Base-by-base conservation (phyloP, 2,888 invertebrate genomes). In the Belgica antarctica region DNA sequence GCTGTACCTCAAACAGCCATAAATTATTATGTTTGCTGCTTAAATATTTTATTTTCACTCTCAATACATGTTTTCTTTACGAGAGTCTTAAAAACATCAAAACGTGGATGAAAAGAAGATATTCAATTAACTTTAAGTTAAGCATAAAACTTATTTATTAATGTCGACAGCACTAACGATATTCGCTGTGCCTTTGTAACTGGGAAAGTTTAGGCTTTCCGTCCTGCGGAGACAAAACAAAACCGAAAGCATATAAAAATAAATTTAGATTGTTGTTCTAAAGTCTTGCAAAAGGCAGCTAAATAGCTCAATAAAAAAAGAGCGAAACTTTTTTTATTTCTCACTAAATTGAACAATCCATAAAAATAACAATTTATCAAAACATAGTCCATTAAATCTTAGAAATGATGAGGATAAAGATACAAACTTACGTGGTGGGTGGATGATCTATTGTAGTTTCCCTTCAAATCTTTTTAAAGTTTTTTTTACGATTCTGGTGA, bases 351-450 rank as follows among this genome's bases (percentile, higher is more conserved):
- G 68, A 68, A 28, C 57, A 68, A 68, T 68, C 57, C 34, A 57
- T 68, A 68, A 65, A 65, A 65, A 47, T 68, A 57, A 57, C 31
- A 52, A 68, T 68, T 28, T 68, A 57, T 68, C 57, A 68, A 31
- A 68, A 28, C 57, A 34, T 34, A 28, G 57, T 52, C 68, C 68
- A 68, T 68, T 68, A 68, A 68, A 31, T 68, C 15, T 68, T 28
- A 52, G 52, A 52, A 12, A 52, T 52, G 52, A 52, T 17, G 52
- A n/a, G n/a, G 52, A 52, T 41, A 41, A 41, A 52, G 52, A 7
- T 22, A 52, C 52, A 52, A 52, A 52, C 52, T 52, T 17, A 52
- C 4, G 34, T 31, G 22, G 52, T 12, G 22, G 52, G 52, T 52
- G 17, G 52, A 52, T 52, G 52, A 52, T 52, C 52, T 52, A 52